A percentile compares a stretch with the other conserved stretches of the same genome.
These are phyloP conservation scores for Mythimna pallens DNA, from an alignment of 2,888 invertebrate species.

Conservation along the genomic window DNA sequence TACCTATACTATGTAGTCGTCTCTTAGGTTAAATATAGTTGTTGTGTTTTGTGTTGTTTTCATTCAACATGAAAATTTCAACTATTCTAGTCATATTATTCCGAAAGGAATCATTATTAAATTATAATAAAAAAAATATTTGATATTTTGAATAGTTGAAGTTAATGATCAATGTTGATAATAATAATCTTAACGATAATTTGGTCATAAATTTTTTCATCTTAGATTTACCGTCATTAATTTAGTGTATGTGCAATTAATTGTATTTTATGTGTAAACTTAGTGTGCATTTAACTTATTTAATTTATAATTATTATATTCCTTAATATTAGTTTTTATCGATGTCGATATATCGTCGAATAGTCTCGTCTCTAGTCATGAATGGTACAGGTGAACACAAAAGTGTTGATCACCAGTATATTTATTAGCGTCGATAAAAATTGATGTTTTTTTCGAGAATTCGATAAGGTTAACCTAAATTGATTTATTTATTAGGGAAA, in stretches of 20 bases:
- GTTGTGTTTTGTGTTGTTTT: slow-evolving; percentile 88
- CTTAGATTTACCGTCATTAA: slow-evolving; percentile 83
- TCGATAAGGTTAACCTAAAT: slow-evolving; percentile 75
- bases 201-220: slow-evolving; percentile 81
- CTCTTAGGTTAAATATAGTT: slow-evolving; percentile 84
- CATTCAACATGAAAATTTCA: slow-evolving; percentile 78
- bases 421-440: slow-evolving; percentile 60
- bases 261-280: slow-evolving; percentile 84
- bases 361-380: slow-evolving; percentile 59
- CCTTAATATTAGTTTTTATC: slow-evolving; percentile 60
- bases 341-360: slow-evolving; percentile 44
- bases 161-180: slow-evolving; percentile 71
- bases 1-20: slow-evolving; percentile 72
- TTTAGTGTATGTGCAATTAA: slow-evolving; percentile 88
- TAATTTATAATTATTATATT: slow-evolving; percentile 73
- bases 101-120: slow-evolving; percentile 67
- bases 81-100: slow-evolving; percentile 79
- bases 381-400: slow-evolving; percentile 36
- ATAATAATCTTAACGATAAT: slow-evolving; percentile 80
- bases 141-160: slow-evolving; percentile 77
- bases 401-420: slow-evolving; percentile 19
- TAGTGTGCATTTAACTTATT: slow-evolving; percentile 85
- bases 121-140: slow-evolving; percentile 69
- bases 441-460: slow-evolving; percentile 39
- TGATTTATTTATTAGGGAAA: slow-evolving; percentile 89